Evolutionary conservation across 2,113 vertebrate species (phyloP), one percentile per base, ranked within the genome.

Genomic region (Phrynosoma blainvillii): DNA sequence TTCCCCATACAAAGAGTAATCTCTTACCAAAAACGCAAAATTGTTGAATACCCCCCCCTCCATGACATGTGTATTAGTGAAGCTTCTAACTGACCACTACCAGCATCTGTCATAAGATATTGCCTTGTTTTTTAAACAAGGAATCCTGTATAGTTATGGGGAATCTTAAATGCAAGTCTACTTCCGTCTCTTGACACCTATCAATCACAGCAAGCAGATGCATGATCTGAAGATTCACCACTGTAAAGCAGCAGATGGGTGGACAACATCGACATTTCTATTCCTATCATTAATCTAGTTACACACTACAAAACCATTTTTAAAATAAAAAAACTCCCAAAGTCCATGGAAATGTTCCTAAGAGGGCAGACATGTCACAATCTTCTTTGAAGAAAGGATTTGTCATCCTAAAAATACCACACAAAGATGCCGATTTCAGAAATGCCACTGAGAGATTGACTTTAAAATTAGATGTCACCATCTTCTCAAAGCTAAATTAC

Each of bases 391-490:
- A 90, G 90, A 87, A 70, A 68, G 84, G 92, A 87, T 95, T 94
- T 91, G 84, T 83, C 84, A 92, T 84, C 52, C 68, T 82, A 92
- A 95, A 89, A 93, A 91, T 94, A 94, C 92, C 93, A 92, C 91
- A 93, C 82, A 94, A 90, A 94, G 89, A 93, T 92, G 89, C 90
- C 92, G 91, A 91, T 92, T 89, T 93, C 88, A 85, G 91, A 96
- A 96, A 95, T 92, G 93, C 91, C 89, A 93, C 91, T 90, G 95
- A 95, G 95, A 94, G 93, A 91, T 90, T 89, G 92, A 93, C 89
- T 95, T 93, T 91, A 91, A 92, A 93, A 71, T 88, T 84, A 92
- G 88, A 93, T 85, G 0, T 0, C 91, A 93, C 88, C 92, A 94
- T 91, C 92, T 91, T 91, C 91, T 92, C 89, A 94, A 92, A 94